These are phyloP conservation scores for Calameuta pallipes DNA, from an alignment of 2,888 invertebrate species.

Conservation along the genomic window DNA sequence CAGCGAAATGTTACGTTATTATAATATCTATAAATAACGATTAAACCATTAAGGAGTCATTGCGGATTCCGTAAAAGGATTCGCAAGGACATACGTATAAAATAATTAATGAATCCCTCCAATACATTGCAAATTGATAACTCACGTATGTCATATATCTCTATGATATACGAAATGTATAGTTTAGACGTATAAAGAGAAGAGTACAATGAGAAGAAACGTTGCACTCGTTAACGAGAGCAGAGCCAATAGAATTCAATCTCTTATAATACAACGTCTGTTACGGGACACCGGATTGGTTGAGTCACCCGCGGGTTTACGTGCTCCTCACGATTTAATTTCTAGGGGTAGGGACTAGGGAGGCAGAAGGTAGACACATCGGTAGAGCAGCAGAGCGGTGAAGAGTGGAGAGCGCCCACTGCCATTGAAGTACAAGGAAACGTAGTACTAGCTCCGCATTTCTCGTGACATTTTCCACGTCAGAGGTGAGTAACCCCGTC, in stretches of 20 bases:
- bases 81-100: neutral
- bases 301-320: slow-evolving; percentile 46
- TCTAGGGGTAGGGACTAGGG: slow-evolving; percentile 29
- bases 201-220: neutral
- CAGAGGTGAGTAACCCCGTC: slow-evolving; percentile 9
- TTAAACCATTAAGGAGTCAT: neutral
- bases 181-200: neutral
- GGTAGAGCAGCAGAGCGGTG: slow-evolving; percentile 22
- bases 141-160: neutral
- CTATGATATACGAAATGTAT: neutral
- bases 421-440: slow-evolving; percentile 41
- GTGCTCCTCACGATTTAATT: slow-evolving; percentile 39
- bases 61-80: neutral
- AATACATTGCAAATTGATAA: neutral
- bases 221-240: neutral
- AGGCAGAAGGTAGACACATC: slow-evolving; percentile 15
- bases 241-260: neutral
- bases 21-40: neutral
- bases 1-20: neutral
- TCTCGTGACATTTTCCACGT: slow-evolving; percentile 19
- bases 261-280: neutral
- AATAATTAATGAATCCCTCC: slow-evolving; percentile 11
- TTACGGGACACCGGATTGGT: slow-evolving; percentile 39
- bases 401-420: slow-evolving; percentile 58
- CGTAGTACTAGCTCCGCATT: slow-evolving; percentile 20